phyloP scores from a whole-genome alignment of 2,113 vertebrate genomes.

The Ammodytes dubius region DNA sequence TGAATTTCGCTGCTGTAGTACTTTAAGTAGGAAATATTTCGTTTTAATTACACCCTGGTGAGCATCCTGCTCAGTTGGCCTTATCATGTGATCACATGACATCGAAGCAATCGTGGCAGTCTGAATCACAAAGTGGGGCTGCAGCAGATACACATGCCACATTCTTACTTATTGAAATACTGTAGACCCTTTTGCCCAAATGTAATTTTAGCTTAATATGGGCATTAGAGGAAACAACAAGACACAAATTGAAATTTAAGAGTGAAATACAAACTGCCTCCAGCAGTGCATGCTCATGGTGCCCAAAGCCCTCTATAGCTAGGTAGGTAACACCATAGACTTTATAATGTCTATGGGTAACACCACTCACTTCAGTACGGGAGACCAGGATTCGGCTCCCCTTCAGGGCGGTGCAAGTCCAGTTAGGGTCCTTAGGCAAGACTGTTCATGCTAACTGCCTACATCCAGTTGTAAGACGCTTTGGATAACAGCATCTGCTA shows the following conservation, averaged over 20 bases:
- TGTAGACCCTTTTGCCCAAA: slow-evolving; percentile 73
- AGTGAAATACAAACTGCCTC: slow-evolving; percentile 73
- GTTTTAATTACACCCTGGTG: slow-evolving; percentile 73
- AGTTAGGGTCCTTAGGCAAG: too few species aligned
- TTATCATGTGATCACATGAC: slow-evolving; percentile 63
- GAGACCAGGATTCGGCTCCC: too few species aligned
- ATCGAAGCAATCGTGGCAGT: slow-evolving; percentile 31
- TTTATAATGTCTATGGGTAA: too few species aligned
- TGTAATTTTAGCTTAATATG: slow-evolving; percentile 77
- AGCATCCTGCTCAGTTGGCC: slow-evolving; percentile 65
- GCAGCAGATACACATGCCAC: slow-evolving; percentile 51
- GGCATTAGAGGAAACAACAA: slow-evolving; percentile 71
- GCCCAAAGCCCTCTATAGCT: slow-evolving; percentile 46
- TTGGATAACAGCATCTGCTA: too few species aligned
- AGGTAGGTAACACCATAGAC: neutral
- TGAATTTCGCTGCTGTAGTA: slow-evolving; percentile 72
- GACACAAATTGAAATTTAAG: slow-evolving; percentile 80
- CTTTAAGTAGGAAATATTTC: slow-evolving; percentile 76
- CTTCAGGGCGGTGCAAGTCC: too few species aligned
- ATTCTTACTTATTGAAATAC: slow-evolving; percentile 76
- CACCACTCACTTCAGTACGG: too few species aligned
- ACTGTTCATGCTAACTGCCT: too few species aligned
- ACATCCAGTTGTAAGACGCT: too few species aligned
- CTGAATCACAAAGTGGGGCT: slow-evolving; percentile 55
- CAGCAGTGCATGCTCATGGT: slow-evolving; percentile 65